phyloP scores from a whole-genome alignment of 1,140 invertebrate species.

The Hyles vespertilio region DNA sequence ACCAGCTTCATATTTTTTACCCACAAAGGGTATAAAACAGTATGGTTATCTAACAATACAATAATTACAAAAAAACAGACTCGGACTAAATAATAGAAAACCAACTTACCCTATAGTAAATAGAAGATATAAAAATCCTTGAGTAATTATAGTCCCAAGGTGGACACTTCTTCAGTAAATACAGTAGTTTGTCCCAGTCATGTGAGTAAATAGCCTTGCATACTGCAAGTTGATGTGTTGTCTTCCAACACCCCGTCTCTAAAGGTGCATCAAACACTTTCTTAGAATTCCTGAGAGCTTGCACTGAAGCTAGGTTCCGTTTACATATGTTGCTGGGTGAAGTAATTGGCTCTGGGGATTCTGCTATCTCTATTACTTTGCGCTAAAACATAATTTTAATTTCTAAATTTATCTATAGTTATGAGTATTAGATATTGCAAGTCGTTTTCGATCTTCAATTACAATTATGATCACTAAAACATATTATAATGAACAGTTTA shows the following conservation, averaged over 20 bases:
- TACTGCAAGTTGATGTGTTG: slow-evolving; percentile 32
- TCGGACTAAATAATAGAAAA: too few species aligned
- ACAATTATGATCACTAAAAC: too few species aligned
- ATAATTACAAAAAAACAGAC: too few species aligned
- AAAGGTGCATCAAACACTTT: background rate
- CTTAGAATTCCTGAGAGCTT: slow-evolving; percentile 17
- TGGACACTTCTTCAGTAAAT: slow-evolving; percentile 48
- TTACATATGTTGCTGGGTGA: slow-evolving; percentile 31
- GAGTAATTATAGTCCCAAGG: slow-evolving; percentile 37
- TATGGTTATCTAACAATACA: too few species aligned
- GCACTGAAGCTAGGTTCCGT: slow-evolving; percentile 31
- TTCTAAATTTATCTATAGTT: too few species aligned
- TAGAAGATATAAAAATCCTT: slow-evolving; percentile 24
- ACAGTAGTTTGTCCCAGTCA: slow-evolving; percentile 52
- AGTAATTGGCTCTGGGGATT: slow-evolving; percentile 17
- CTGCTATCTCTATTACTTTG: slow-evolving; percentile 35
- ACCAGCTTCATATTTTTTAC: too few species aligned
- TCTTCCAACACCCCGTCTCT: slow-evolving; percentile 7
- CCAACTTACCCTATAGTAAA: slow-evolving; percentile 48
- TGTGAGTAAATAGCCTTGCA: slow-evolving; percentile 54
- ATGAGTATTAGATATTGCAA: too few species aligned
- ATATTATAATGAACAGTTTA: too few species aligned
- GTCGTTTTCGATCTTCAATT: too few species aligned
- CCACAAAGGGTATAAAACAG: too few species aligned
- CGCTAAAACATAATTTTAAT: slow-evolving; percentile 28